Evolutionary conservation across 2,113 vertebrate species (phyloP), one percentile per base, ranked within the genome.

Genomic region (Petrocephalus microphthalmus): DNA sequence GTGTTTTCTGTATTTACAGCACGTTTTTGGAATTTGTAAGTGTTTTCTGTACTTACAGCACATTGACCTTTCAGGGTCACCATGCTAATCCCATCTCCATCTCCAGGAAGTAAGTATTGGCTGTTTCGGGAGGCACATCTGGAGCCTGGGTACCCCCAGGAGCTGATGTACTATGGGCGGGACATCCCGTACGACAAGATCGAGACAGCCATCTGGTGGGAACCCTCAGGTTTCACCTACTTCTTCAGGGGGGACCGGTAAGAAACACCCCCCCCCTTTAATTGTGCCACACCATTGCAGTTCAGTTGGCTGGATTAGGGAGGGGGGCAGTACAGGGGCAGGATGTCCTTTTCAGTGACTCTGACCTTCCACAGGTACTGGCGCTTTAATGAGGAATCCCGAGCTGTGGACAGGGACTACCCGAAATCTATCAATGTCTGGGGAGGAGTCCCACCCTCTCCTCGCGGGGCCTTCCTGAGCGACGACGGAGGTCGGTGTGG

Each of bases 161-260:
- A 97, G 0, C 93, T 99, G 87, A 94, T 93, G 25, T 96, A 95
- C 90, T 99, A 97, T 0, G 98, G 98, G 19, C 94, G 94, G 89
- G 97, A 96, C 88, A 96, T 99, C 90, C 98, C 98, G 11, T 97
- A 98, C 0, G 96, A 98, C 91, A 91, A 93, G 86, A 97, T 99
- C 0, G 98, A 99, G 11, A 95, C 97, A 0, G 98, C 98, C 0
- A 94, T 99, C 91, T 99, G 98, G 97, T 99, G 98, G 98, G 98
- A 99, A 84, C 97, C 97, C 13, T 97, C 97, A 0, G 98, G 98
- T 0, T 97, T 96, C 93, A 99, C 98, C 29, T 99, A 98, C 94
- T 96, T 98, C 93, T 99, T 99, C 94, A 96, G 95, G 86, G 98
- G 96, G 92, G 97, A 99, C 94, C 49, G 84, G 84, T 87, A 87